A percentile compares a stretch with the other conserved stretches of the same genome.
Evolutionary conservation across 2,888 invertebrate genomes (phyloP).

Genomic region (Syritta pipiens): DNA sequence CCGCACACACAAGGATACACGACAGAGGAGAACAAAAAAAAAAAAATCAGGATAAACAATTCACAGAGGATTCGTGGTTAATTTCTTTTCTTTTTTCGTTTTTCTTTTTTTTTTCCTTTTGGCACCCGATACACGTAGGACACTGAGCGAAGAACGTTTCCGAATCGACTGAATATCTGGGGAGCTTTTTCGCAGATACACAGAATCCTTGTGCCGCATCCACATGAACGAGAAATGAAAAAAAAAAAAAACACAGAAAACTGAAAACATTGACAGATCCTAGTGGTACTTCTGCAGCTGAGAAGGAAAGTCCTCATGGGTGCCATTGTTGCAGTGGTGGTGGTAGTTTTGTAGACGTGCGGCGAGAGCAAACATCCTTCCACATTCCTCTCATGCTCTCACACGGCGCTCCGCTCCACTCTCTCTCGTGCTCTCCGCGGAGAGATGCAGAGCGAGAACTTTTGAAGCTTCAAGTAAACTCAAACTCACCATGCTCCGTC

Average conservation of each 20-base stretch:
- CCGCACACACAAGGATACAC: not conserved
- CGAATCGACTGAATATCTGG: constrained; percentile 67
- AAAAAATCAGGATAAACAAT: constrained; percentile 25
- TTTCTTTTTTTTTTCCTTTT: no score
- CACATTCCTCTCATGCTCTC: no score
- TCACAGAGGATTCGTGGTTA: constrained; percentile 33
- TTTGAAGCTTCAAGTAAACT: no score
- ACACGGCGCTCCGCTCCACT: no score
- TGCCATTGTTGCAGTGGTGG: constrained; percentile 25
- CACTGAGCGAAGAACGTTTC: constrained; percentile 68
- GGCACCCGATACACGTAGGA: constrained; percentile 64
- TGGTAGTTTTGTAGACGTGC: not conserved
- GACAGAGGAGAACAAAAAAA: not conserved
- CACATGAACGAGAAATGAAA: no score
- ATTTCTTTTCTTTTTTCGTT: no score
- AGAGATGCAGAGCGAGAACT: no score
- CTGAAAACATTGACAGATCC: constrained; percentile 6
- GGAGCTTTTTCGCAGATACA: constrained; percentile 70
- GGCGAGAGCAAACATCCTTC: not conserved
- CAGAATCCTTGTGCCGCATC: constrained; percentile 62
- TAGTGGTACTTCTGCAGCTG: constrained; percentile 33
- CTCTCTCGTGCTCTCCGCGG: no score
- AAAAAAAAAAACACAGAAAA: no score
- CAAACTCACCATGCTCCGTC: no score
- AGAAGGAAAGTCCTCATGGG: constrained; percentile 39